Percentiles rank a stretch among this genome's conserved stretches.
Conservation (phyloP, 2,113 vertebrate species). For the Heterotis niloticus region DNA sequence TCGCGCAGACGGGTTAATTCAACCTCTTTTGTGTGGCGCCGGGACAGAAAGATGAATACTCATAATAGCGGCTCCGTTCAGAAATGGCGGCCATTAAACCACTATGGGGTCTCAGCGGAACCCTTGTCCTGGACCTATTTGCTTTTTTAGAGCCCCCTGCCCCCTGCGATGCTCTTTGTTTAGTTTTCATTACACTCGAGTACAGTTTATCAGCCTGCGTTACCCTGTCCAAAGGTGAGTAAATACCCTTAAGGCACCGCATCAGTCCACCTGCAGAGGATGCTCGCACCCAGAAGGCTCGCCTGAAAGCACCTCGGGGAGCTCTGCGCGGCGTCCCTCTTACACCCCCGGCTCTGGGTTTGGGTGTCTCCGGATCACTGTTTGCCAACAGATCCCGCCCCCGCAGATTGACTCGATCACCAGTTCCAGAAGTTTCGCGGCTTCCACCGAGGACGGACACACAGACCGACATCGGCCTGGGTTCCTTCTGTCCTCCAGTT, state of each 20-base stretch:
- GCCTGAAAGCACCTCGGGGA: neutral
- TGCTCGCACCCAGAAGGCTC: neutral
- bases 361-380: neutral
- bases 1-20: slow-evolving; percentile 60
- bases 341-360: neutral
- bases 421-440: too few relatives aligned
- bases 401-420: too few relatives aligned
- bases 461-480: neutral
- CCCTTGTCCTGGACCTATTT: neutral
- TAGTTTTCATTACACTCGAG: slow-evolving; percentile 14
- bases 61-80: slow-evolving; percentile 33
- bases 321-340: neutral
- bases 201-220: neutral
- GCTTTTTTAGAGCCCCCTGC: slow-evolving; percentile 24
- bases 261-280: neutral
- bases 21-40: slow-evolving; percentile 25
- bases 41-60: slow-evolving; percentile 7
- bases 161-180: slow-evolving; percentile 1
- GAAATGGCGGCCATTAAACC: slow-evolving; percentile 50
- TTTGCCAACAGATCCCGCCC: too few relatives aligned
- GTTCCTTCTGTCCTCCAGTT: neutral
- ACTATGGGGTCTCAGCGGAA: slow-evolving; percentile 13
- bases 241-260: neutral
- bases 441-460: neutral
- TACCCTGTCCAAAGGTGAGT: neutral